Percentiles rank a stretch among this genome's conserved stretches.
phyloP scores from a whole-genome alignment of 2,888 invertebrate species.

The Caenorhabditis wallacei region DNA sequence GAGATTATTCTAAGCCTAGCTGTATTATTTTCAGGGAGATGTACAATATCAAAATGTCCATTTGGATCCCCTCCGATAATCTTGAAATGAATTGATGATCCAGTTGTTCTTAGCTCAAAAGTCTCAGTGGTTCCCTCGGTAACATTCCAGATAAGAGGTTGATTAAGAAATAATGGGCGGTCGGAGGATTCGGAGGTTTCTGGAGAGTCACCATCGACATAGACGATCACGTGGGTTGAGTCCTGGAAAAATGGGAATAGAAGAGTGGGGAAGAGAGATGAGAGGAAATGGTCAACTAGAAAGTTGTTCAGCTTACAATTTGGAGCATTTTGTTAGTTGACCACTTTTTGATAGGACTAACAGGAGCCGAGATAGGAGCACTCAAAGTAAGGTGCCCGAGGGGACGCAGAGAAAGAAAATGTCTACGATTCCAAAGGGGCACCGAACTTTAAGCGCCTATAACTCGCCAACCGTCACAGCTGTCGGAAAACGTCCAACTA shows the following conservation, averaged over 20 bases:
- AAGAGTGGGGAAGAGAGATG: neutral
- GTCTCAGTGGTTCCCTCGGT: slow-evolving; percentile 65
- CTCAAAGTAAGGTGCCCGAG: too few species aligned
- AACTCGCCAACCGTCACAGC: too few species aligned
- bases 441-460: too few species aligned
- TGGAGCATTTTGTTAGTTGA: too few species aligned
- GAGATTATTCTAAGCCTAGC: slow-evolving; percentile 44
- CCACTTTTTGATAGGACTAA: too few species aligned
- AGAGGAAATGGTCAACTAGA: too few species aligned
- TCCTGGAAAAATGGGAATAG: slow-evolving; percentile 38
- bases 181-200: slow-evolving; percentile 36
- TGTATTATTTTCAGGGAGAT: slow-evolving; percentile 29
- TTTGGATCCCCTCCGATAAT: slow-evolving; percentile 65
- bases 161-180: slow-evolving; percentile 60
- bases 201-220: slow-evolving; percentile 49
- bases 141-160: slow-evolving; percentile 72
- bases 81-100: slow-evolving; percentile 34
- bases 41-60: slow-evolving; percentile 62
- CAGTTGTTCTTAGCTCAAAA: slow-evolving; percentile 53
- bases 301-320: too few species aligned
- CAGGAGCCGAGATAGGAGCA: too few species aligned
- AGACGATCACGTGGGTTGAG: slow-evolving; percentile 63
- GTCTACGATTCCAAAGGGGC: too few species aligned
- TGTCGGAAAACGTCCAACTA: too few species aligned
- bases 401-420: too few species aligned